Percentiles rank a stretch among this genome's conserved stretches.
These are phyloP conservation scores for Creontiades dilutus DNA, from an alignment of 2,888 invertebrate genomes.

Conservation along the genomic window DNA sequence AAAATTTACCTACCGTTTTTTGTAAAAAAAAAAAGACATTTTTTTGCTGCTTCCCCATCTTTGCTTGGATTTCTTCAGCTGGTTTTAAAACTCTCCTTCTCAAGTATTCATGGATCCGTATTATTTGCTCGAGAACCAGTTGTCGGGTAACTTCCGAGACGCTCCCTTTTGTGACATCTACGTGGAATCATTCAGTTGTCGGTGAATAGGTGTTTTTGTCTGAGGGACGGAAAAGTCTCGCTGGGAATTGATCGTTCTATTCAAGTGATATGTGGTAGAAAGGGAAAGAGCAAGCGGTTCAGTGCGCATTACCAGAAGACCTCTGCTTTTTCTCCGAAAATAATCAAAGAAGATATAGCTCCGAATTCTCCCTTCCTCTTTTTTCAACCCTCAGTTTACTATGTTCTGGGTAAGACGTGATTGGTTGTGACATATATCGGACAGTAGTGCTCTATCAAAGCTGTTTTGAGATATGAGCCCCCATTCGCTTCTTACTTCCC, in stretches of 20 bases:
- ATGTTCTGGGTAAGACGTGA: constrained; percentile 37
- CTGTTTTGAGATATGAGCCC: not conserved
- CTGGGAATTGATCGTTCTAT: constrained; percentile 24
- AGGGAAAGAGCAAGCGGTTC: constrained; percentile 13
- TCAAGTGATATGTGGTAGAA: constrained; percentile 22
- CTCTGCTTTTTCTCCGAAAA: constrained; percentile 18
- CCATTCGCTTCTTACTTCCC: not conserved
- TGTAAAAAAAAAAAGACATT: too few relatives aligned
- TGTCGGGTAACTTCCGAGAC: too few relatives aligned
- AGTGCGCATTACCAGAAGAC: constrained; percentile 27
- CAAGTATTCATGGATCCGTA: too few relatives aligned
- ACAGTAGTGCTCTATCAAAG: not conserved
- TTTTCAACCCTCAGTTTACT: not conserved
- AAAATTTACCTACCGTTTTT: too few relatives aligned
- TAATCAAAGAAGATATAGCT: constrained; percentile 29
- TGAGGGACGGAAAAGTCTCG: not conserved
- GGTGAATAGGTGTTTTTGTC: not conserved
- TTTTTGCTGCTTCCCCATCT: too few relatives aligned
- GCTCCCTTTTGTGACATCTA: not conserved
- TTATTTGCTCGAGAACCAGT: too few relatives aligned
- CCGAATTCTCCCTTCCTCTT: not conserved
- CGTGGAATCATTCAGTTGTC: not conserved
- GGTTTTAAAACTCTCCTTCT: too few relatives aligned
- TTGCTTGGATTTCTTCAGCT: too few relatives aligned
- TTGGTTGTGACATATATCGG: constrained; percentile 15